Base-by-base conservation (phyloP, 1,140 invertebrate species). In the Diachasma alloeum region DNA sequence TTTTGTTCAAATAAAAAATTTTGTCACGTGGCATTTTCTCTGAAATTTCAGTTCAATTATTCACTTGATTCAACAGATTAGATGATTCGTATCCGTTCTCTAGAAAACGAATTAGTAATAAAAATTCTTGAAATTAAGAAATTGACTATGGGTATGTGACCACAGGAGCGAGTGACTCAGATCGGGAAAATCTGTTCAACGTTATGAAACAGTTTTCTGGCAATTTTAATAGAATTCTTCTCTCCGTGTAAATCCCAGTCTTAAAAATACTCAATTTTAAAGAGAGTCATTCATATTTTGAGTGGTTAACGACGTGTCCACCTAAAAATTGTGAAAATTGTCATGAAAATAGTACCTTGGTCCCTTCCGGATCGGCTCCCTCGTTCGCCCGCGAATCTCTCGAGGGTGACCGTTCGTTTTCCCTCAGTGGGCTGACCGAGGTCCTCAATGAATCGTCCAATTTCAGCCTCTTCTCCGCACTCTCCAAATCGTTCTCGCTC, bases 291-390 rank as follows among this genome's bases (percentile, higher is more conserved):
- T n/a, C n/a, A n/a, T n/a, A n/a, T n/a, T n/a, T n/a, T n/a, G n/a
- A n/a, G n/a, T n/a, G n/a, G n/a, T n/a, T n/a, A n/a, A n/a, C n/a
- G n/a, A n/a, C n/a, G n/a, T n/a, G n/a, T n/a, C n/a, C n/a, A n/a
- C n/a, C n/a, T n/a, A n/a, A n/a, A n/a, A n/a, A n/a, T n/a, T n/a
- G n/a, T 37, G 36, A 37, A 37, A 37, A 37, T 37, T 37, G 4
- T 9, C 36, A 37, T 9, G 36, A 37, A 37, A 37, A 37, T n/a
- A n/a, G n/a, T 46, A 88, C 87, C 87, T 89, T 89, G 85, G 83
- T 87, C 78, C 81, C 85, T 82, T 85, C 84, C 77, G 85, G 81
- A 79, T 88, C 83, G 82, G 82, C 86, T 67, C 77, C 59, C 36
- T 80, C 81, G 81, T 86, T 87, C 81, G 80, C 79, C 78, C 74